Conservation (phyloP, 2,888 invertebrate genomes). For the Cephus rjabovi region DNA sequence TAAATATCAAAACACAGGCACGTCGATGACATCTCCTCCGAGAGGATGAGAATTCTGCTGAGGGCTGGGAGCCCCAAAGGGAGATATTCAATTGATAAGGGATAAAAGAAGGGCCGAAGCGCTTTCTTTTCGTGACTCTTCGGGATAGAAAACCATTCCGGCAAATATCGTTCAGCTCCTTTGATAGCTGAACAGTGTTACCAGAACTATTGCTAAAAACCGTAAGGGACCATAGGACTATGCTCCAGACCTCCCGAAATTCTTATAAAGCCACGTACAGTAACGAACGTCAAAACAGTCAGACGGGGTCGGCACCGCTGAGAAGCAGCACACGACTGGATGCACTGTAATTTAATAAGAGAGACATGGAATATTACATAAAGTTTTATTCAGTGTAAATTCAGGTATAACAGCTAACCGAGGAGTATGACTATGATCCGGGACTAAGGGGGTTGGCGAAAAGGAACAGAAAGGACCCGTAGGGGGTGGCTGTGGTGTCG, state of each 20-base stretch:
- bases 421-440: not conserved
- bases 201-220: no score
- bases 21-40: conserved; percentile 44
- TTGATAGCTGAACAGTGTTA: not conserved
- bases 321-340: not conserved
- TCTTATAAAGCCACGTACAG: not conserved
- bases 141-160: not conserved
- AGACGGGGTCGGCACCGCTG: not conserved
- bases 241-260: not conserved
- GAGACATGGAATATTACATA: not conserved
- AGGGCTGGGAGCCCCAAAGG: conserved; percentile 37
- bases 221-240: no score
- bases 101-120: conserved; percentile 43
- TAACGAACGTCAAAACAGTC: not conserved
- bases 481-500: conserved; percentile 24
- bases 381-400: not conserved
- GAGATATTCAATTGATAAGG: conserved; percentile 58
- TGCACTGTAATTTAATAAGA: not conserved
- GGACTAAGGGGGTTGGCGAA: not conserved
- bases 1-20: conserved; percentile 57
- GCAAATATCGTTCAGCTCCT: not conserved
- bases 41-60: conserved; percentile 43
- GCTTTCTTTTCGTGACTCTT: not conserved
- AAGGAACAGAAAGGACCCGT: not conserved
- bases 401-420: not conserved